Conservation (phyloP, 2,113 vertebrate species). For the Pampusana beccarii region DNA sequence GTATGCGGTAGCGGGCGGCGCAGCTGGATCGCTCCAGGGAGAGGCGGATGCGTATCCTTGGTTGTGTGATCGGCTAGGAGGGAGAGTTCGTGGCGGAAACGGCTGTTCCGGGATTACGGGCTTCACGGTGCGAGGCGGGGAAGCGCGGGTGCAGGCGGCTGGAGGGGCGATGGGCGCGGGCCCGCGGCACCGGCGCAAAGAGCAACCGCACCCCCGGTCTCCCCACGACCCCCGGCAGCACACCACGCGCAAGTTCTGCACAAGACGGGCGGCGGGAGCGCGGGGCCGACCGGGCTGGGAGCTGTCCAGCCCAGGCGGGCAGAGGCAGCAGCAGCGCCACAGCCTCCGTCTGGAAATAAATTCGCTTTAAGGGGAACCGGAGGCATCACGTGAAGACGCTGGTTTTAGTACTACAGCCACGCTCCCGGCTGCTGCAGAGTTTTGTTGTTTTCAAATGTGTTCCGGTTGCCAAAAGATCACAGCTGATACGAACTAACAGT, state of each 20-base stretch:
- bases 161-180: neutral
- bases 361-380: neutral
- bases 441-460: neutral
- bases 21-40: neutral
- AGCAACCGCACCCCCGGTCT: neutral
- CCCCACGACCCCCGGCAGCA: neutral
- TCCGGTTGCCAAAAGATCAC: neutral
- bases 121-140: neutral
- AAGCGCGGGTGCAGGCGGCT: neutral
- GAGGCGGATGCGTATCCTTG: neutral
- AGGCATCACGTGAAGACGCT: neutral
- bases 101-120: neutral
- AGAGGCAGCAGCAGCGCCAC: neutral
- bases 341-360: neutral
- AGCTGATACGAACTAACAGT: neutral
- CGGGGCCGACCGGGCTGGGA: neutral
- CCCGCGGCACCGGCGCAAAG: conserved; percentile 25
- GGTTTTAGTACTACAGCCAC: neutral
- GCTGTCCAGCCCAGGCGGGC: neutral
- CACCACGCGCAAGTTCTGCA: neutral
- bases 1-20: conserved; percentile 3
- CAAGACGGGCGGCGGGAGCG: neutral
- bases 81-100: neutral
- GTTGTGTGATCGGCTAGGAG: neutral
- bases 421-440: neutral